Evolutionary conservation across 2,888 invertebrate genomes (phyloP).

Genomic region (Baccha elongata): DNA sequence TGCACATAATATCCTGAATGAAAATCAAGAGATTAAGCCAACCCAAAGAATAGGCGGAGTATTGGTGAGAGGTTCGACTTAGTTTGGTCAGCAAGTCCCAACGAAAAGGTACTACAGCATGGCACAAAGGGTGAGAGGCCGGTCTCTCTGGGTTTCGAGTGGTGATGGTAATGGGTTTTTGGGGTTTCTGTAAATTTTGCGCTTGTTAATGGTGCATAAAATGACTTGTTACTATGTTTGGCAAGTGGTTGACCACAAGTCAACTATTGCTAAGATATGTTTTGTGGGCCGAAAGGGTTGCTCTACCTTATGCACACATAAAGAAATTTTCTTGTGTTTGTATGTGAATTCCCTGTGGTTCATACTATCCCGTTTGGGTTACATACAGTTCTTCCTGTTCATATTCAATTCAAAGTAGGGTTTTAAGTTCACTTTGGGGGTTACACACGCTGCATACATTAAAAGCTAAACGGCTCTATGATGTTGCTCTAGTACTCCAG

Average conservation of each 20-base stretch:
- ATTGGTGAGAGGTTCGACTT: constrained; percentile 3
- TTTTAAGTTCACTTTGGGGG: constrained; percentile 52
- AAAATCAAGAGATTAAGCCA: constrained; percentile 72
- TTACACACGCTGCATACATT: constrained; percentile 56
- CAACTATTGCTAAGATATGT: constrained; percentile 72
- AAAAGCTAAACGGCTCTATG: constrained; percentile 20
- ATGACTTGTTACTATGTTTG: constrained; percentile 75
- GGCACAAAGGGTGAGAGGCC: constrained; percentile 9
- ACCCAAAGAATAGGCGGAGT: constrained; percentile 34
- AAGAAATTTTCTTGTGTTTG: constrained; percentile 4
- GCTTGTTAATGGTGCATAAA: constrained; percentile 75
- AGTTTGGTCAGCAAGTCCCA: constrained; percentile 28
- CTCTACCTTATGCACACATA: constrained; percentile 71
- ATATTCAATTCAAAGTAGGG: constrained; percentile 61
- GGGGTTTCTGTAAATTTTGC: constrained; percentile 73
- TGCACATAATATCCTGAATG: constrained; percentile 72
- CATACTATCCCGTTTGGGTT: constrained; percentile 29
- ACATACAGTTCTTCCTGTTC: constrained; percentile 43
- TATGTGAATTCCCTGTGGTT: constrained; percentile 14
- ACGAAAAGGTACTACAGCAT: background rate
- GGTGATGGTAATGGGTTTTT: constrained; percentile 73
- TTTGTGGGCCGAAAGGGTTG: constrained; percentile 74
- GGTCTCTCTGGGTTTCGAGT: constrained; percentile 44
- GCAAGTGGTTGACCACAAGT: constrained; percentile 74
- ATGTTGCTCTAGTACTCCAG: background rate